A percentile compares a stretch with the other conserved stretches of the same genome.
phyloP scores from a whole-genome alignment of 2,113 vertebrate genomes.

The Piaya cayana region DNA sequence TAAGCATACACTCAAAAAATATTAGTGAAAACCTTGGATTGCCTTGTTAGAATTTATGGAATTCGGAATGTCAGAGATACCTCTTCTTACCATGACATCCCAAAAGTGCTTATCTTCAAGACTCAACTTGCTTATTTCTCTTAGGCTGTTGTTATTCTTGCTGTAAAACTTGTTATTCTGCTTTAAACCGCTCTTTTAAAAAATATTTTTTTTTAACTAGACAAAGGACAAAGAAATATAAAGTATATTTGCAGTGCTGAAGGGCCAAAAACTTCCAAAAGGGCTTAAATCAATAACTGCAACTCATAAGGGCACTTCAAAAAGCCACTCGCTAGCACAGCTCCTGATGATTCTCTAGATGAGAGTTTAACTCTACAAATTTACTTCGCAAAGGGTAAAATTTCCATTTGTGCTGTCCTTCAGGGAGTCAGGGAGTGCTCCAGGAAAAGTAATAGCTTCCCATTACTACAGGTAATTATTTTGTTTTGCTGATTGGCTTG shows the following conservation, averaged over 20 bases:
- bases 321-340: background rate
- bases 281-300: background rate
- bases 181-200: background rate
- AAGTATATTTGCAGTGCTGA: background rate
- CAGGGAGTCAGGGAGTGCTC: constrained; percentile 59
- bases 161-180: background rate
- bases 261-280: background rate
- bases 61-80: background rate
- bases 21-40: background rate
- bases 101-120: background rate
- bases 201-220: background rate
- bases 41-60: background rate
- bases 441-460: constrained; percentile 67
- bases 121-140: background rate
- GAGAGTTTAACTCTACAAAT: background rate
- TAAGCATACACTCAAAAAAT: background rate
- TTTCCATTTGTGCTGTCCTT: constrained; percentile 27
- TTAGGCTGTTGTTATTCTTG: background rate
- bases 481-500: constrained; percentile 39
- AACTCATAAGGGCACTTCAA: background rate
- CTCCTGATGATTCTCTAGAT: background rate
- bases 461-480: constrained; percentile 56
- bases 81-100: background rate
- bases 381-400: constrained; percentile 12
- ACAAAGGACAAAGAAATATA: background rate